Conservation (phyloP, 2,113 vertebrate species). For the Pituophis catenifer region DNA sequence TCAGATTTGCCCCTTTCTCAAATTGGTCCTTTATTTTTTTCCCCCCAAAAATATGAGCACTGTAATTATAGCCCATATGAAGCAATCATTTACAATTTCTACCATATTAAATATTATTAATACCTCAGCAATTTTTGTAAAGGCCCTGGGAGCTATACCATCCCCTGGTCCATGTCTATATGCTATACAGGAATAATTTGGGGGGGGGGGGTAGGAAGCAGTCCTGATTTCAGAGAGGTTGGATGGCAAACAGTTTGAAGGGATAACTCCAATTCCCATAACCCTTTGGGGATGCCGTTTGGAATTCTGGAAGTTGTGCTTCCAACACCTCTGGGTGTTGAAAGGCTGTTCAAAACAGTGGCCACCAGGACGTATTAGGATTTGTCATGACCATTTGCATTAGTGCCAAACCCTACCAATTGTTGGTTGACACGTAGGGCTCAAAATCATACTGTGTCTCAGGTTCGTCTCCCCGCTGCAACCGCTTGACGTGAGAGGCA, state of each 20-base stretch:
- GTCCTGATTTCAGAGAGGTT: background rate
- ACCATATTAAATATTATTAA: background rate
- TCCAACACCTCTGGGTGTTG: background rate
- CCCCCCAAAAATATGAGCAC: background rate
- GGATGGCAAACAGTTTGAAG: background rate
- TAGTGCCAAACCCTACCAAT: constrained; percentile 53
- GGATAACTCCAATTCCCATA: background rate
- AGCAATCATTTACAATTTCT: background rate
- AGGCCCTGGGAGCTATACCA: too few species aligned
- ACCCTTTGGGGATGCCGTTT: background rate
- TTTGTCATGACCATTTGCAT: too few species aligned
- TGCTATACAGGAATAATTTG: background rate
- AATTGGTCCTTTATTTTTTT: background rate
- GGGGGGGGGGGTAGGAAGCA: background rate
- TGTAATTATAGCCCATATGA: background rate
- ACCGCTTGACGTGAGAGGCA: constrained; percentile 81
- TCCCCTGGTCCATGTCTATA: background rate
- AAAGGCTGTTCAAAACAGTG: background rate
- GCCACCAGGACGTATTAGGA: background rate
- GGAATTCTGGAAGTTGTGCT: background rate
- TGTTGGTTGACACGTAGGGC: constrained; percentile 72
- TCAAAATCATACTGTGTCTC: constrained; percentile 83
- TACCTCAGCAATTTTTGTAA: background rate
- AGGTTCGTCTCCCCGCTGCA: constrained; percentile 82
- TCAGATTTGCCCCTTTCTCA: background rate